phyloP scores from a whole-genome alignment of 2,113 vertebrate species.

The Ciconia maguari region DNA sequence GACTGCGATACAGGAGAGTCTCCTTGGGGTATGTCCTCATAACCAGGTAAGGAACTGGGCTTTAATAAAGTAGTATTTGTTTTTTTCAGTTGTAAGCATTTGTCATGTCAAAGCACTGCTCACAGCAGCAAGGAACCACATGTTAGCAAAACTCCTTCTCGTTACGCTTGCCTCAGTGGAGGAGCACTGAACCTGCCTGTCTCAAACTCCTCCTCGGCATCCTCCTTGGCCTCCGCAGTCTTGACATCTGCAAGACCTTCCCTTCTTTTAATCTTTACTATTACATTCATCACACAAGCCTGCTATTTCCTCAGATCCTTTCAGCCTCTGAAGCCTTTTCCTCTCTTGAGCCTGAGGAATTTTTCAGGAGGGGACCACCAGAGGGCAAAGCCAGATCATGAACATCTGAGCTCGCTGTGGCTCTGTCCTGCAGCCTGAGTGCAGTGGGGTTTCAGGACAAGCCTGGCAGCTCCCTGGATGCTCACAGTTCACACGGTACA shows the following conservation, averaged over 20 bases:
- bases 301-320: neutral
- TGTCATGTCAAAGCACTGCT: neutral
- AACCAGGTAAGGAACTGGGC: neutral
- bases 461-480: fast-evolving
- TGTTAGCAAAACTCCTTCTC: neutral
- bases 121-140: neutral
- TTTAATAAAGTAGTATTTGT: neutral
- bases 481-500: fast-evolving
- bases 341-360: neutral
- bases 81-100: neutral
- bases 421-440: neutral
- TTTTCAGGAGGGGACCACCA: conserved; percentile 18
- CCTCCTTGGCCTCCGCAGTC: neutral
- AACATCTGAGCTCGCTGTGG: neutral
- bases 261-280: neutral
- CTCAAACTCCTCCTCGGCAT: neutral
- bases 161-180: neutral
- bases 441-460: fast-evolving
- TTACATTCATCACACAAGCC: too few relatives aligned
- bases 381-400: conserved; percentile 52
- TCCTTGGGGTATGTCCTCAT: neutral
- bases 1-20: neutral
- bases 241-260: neutral
- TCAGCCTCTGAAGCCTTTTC: neutral
- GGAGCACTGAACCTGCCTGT: neutral